Conservation (phyloP, 2,797 vertebrate genomes). For the Sebastiscus albofasciatus region DNA sequence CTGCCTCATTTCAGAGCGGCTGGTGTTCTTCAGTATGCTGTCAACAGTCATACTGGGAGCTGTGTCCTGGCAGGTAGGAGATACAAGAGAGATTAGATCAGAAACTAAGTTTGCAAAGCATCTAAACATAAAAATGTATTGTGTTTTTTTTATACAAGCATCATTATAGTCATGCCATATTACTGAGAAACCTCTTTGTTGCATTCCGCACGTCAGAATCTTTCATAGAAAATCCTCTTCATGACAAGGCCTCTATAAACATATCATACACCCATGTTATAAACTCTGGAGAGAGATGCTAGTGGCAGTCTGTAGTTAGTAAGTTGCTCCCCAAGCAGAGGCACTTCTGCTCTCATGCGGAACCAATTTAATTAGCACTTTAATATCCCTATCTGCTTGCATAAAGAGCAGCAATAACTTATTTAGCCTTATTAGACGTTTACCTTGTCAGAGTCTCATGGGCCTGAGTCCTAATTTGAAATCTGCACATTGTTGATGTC, state of each 20-base stretch:
- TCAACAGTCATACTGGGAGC: slow-evolving; percentile 91
- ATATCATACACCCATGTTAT: slow-evolving; percentile 11
- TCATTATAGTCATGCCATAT: not conserved
- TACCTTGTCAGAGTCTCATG: slow-evolving; percentile 65
- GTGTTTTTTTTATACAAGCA: not conserved
- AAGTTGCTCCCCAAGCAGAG: slow-evolving; percentile 44
- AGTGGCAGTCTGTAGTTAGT: slow-evolving; percentile 33
- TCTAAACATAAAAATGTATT: not conserved
- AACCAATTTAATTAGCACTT: slow-evolving; percentile 74
- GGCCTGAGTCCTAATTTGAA: slow-evolving; percentile 59
- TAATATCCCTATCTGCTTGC: slow-evolving; percentile 67
- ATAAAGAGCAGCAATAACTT: slow-evolving; percentile 71
- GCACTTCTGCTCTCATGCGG: slow-evolving; percentile 53
- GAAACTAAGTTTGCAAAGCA: not conserved
- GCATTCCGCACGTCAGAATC: not conserved
- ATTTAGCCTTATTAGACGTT: slow-evolving; percentile 73
- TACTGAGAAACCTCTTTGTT: not conserved
- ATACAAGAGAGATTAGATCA: not conserved
- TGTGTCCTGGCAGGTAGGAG: slow-evolving; percentile 96
- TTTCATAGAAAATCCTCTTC: not conserved
- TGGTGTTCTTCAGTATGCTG: slow-evolving; percentile 93
- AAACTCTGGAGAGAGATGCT: slow-evolving; percentile 35
- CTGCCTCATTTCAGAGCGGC: slow-evolving; percentile 96
- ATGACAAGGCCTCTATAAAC: slow-evolving; percentile 18
- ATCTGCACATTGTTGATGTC: slow-evolving; percentile 54